Base-by-base conservation (phyloP, 1,140 invertebrate genomes). In the Pachyrhynchus sulphureomaculatus region DNA sequence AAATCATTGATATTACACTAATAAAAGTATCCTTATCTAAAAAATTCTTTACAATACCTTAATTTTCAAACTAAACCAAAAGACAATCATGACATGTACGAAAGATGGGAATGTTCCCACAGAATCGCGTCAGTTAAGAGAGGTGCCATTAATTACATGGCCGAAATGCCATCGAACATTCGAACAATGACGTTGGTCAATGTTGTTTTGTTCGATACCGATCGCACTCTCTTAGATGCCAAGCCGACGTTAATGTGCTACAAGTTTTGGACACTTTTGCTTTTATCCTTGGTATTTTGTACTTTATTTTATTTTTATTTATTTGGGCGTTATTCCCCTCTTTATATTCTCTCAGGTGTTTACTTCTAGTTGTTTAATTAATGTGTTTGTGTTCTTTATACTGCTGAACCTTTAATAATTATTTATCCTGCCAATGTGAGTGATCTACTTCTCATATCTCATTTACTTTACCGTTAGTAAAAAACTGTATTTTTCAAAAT, bases 91-190 rank as follows among this genome's bases (percentile, higher is more conserved):
- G 45, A 23, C 55, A 58, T 29, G 29, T 48, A 18, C 29, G 29
- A 49, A 49, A 48, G 44, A 48, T 48, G 48, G 63, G 63, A 65
- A 65, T 65, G 56, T 65, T 65, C 63, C 63, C 63, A 65, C 57
- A 60, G 63, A 60, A 51, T 60, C 63, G 51, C 45, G 23, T 42
- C 24, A 18, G 47, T 26, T 54, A 49, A 21, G 13, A 34, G 33
- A 65, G 57, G 63, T 65, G 63, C 63, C 56, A 65, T 65, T 65
- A 65, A 65, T 65, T 65, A 65, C 57, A 41, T 65, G 63, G 49
- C 63, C 57, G 52, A 65, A 65, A 65, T 60, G 56, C 63, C 49
- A 45, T 56, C 37, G 42, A 51, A 59, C 63, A 60, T 52, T 41
- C 56, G 63, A 65, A 65, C 63, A 60, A 60, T 65, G 63, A 65